Percentiles rank a stretch among this genome's conserved stretches.
Conservation (phyloP, 1,140 invertebrate genomes). For the Calephelis virginiensis region DNA sequence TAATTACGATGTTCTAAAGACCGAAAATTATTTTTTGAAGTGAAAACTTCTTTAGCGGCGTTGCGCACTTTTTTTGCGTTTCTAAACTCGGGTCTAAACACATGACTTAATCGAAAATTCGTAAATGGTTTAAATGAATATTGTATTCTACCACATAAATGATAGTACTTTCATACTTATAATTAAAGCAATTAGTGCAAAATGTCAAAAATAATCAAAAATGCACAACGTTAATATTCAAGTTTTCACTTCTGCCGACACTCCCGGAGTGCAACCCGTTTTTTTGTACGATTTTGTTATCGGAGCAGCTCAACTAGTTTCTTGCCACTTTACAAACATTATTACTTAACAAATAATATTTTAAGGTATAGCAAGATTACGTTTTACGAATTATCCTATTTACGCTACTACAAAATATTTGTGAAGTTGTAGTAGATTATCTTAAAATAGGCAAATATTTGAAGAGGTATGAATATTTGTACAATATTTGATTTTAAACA, state of each 20-base stretch:
- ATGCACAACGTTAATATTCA: too few relatives aligned
- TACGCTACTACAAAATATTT: background rate
- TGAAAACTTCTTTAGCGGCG: background rate
- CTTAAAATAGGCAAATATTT: background rate
- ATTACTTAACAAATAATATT: slow-evolving; percentile 5
- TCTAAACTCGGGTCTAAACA: background rate
- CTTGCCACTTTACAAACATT: background rate
- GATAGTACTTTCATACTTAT: too few relatives aligned
- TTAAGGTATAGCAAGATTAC: background rate
- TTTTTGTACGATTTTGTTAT: too few relatives aligned
- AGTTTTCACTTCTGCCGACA: too few relatives aligned
- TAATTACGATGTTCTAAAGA: background rate
- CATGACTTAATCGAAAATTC: too few relatives aligned
- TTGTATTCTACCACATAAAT: too few relatives aligned
- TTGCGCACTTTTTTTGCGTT: background rate
- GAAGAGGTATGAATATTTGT: slow-evolving; percentile 7
- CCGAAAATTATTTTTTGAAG: background rate
- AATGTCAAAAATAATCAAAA: too few relatives aligned
- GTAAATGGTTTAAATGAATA: too few relatives aligned
- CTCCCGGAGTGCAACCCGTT: too few relatives aligned
- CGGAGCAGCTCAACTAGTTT: too few relatives aligned
- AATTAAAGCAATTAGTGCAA: too few relatives aligned
- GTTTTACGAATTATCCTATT: background rate
- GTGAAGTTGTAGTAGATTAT: background rate
- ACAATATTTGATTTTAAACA: background rate